Evolutionary conservation across 2,888 invertebrate genomes (phyloP), one percentile per base, ranked within the genome.

Genomic region (Agonum fuliginosum): DNA sequence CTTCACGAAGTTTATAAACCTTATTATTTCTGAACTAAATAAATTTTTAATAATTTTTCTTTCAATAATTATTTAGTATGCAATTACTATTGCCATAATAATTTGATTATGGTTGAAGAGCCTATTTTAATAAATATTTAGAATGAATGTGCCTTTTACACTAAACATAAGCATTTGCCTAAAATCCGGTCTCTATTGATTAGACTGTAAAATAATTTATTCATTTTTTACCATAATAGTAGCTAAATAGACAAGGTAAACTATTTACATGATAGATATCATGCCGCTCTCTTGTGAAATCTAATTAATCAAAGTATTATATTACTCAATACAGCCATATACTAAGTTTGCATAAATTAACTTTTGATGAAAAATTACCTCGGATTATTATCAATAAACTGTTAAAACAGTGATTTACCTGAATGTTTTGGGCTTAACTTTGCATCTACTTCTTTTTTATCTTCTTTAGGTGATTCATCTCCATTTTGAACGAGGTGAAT

Each of bases 401-500:
- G 27, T 62, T 2, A 41, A 34, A 20, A 67, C 17, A 37, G 54
- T 51, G 30, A 51, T 37, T 20, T 73, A 73, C 73, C 73, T 73
- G 73, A 8, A 37, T 41, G 12, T 12, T 54, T 34, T 6, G 37
- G 24, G 12, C 22, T 58, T 54, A 24, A 17, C 14, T 70, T 22
- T 12, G n/a, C 24, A 14, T 46, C 58, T 58, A 58, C 58, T 37
- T 41, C 73, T 37, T 37, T 73, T 10, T 37, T 73, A 19, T 73
- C 19, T 46, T 69, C 69, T 46, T 43, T 22, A 46, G 46, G 10
- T 69, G 69, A 43, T 14, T 41, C 69, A 46, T 69, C 69, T n/a
- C 48, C 70, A 70, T 70, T 70, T 48, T 70, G 48, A 4, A 48
- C 17, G 20, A 70, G 70, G 24, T 70, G 46, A 20, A 70, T 48